Evolutionary conservation across 2,113 vertebrate genomes (phyloP), one percentile per base, ranked within the genome.

Genomic region (Thalassarche chlororhynchos): DNA sequence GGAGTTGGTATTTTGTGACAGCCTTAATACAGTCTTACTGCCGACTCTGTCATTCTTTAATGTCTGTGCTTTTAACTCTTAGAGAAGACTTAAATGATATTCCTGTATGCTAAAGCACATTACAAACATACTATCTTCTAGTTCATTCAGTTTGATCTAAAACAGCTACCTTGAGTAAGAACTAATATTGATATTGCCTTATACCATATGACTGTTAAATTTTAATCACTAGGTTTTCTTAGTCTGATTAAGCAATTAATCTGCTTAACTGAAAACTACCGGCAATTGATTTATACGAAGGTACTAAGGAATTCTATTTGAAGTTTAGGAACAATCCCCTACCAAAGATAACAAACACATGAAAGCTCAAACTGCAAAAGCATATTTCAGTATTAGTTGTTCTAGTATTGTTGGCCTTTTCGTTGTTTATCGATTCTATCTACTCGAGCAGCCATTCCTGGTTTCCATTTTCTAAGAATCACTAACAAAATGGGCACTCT

Each of bases 201-300:
- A 95, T 75, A 97, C 79, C 84, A 66, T 68, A 90, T 13, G 70
- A 85, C 9, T 44, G 69, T 64, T 97, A 80, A 58, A 91, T 96
- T 97, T 96, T 84, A 97, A 95, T 87, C 75, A 88, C 61, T 87
- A 84, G 26, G 57, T 91, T 84, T 86, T 90, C 87, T 87, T 96
- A 96, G 77, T 92, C 83, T 87, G 55, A 89, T 94, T 96, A 97
- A 84, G 77, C 93, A 97, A 97, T 95, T 96, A 96, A 93, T 96
- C 95, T 87, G 80, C 87, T 91, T 96, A 96, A 96, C 64, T 91
- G 80, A 94, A 94, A 85, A 91, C 81, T 58, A 90, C 61, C 94
- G 77, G 54, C 95, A 93, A 94, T 62, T 97, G 91, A 93, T 85
- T 96, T 74, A 84, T 72, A 84, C 26, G 61, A 95, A 93, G 14